Conservation (phyloP, 2,797 vertebrate species). For the Hoplostethus atlanticus region DNA sequence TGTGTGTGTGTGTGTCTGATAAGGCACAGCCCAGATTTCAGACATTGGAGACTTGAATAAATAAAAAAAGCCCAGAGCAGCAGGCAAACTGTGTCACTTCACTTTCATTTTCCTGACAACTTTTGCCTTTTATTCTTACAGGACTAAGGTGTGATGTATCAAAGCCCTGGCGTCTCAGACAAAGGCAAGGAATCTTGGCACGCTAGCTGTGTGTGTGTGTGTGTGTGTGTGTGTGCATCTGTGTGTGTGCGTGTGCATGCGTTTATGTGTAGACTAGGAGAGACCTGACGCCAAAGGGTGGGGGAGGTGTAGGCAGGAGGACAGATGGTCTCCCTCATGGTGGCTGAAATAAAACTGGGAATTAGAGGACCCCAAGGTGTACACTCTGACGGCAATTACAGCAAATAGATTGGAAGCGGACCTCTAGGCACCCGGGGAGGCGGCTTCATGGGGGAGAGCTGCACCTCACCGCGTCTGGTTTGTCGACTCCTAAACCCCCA, state of each 20-base stretch:
- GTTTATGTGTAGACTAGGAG: constrained; percentile 67
- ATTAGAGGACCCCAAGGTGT: constrained; percentile 98
- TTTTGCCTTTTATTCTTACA: constrained; percentile 64
- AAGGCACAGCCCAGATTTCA: constrained; percentile 6
- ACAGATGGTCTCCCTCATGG: constrained; percentile 98
- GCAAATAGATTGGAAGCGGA: constrained; percentile 97
- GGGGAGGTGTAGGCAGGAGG: constrained; percentile 83
- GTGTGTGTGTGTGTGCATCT: constrained; percentile 54
- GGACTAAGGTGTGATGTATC: constrained; percentile 75
- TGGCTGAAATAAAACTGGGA: constrained; percentile 97
- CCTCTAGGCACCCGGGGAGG: constrained; percentile 87
- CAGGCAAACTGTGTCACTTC: constrained; percentile 62
- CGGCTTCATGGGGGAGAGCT: constrained; percentile 89
- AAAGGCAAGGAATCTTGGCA: constrained; percentile 82
- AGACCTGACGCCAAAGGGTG: constrained; percentile 74
- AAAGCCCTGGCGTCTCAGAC: constrained; percentile 73
- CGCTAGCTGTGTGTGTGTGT: constrained; percentile 58
- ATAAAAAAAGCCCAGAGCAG: constrained; percentile 29
- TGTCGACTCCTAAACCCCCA: constrained; percentile 87
- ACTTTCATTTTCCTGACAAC: constrained; percentile 65
- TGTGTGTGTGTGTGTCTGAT: neutral
- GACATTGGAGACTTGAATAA: constrained; percentile 37
- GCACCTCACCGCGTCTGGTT: constrained; percentile 93
- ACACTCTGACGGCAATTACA: constrained; percentile 97
- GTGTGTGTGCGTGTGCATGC: constrained; percentile 50